Base-by-base conservation (phyloP, 35 echinoderm and acorn worm species). In the Apostichopus japonicus region DNA sequence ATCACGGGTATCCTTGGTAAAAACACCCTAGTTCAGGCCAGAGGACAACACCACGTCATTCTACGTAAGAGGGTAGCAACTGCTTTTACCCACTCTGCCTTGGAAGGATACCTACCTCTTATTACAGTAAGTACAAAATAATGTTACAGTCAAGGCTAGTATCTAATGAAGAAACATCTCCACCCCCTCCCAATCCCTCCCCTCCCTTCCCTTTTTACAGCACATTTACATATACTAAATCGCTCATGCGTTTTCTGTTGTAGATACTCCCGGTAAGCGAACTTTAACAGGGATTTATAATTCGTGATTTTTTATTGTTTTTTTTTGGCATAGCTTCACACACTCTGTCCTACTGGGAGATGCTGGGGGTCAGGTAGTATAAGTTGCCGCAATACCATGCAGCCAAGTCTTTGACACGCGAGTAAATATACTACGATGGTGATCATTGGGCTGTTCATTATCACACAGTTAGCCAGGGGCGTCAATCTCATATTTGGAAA, bases 61-160 rank as follows among this genome's bases (percentile, higher is more conserved):
- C 65, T 96, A 54, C 93, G 94, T 13, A 96, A 96, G 83, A 78
- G 92, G 15, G 91, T 96, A 0, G 55, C 88, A 14, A 73, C 86
- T 23, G 97, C 93, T 6, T 98, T 98, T 83, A 90, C 83, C 0
- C 91, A 94, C 80, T 53, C 67, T 8, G 95, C 93, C 5, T 80
- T 99, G 6, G 57, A 81, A 19, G 92, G 89, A 11, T 99, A 99
- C 62, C 80, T 96, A 11, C 81, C 95, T 6, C 71, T 95, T 22
- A 93, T 98, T 51, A 92, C 87, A 62, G 94, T 90, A 79, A 53
- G 94, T 79, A 91, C 33, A 44, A 44, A 44, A 44, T 44, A 44
- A 44, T 44, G 33, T 44, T 44, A 44, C 33, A 44, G 33, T 1
- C 2, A 44, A 44, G 33, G 33, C 33, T 44, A 44, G 33, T 44